These are phyloP conservation scores for Dipodomys ordii DNA, from an alignment of 2,113 vertebrate species.

Conservation along the genomic window DNA sequence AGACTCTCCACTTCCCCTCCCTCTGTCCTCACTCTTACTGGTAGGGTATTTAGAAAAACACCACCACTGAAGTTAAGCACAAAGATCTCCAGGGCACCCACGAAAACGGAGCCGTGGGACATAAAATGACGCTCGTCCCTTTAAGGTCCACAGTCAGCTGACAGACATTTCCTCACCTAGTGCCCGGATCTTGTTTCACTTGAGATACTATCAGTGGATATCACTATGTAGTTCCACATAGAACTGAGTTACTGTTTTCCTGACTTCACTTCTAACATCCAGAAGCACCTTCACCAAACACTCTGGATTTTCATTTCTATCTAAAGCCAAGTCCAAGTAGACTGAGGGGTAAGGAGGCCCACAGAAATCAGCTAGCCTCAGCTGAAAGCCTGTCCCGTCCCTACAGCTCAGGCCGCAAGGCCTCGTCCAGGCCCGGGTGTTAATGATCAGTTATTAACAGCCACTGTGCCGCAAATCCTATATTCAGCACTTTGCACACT, in stretches of 20 bases:
- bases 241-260: background rate
- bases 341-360: background rate
- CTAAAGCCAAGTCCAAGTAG: background rate
- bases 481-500: background rate
- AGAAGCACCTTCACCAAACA: background rate
- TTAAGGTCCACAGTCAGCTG: background rate
- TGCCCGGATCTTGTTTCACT: constrained; percentile 23
- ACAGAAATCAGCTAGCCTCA: background rate
- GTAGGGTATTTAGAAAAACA: constrained; percentile 53
- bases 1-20: background rate
- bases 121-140: constrained; percentile 32
- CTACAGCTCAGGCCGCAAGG: background rate
- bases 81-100: constrained; percentile 1
- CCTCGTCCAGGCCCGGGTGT: background rate
- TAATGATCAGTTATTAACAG: background rate
- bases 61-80: constrained; percentile 11
- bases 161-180: background rate
- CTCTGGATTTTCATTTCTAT: background rate
- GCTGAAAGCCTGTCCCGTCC: background rate
- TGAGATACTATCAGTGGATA: background rate
- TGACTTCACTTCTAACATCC: background rate
- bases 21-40: constrained; percentile 12
- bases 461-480: background rate
- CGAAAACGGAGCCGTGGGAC: background rate
- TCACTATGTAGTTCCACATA: background rate